Base-by-base conservation (phyloP, 2,888 invertebrate genomes). In the Hoplodrina blanda region DNA sequence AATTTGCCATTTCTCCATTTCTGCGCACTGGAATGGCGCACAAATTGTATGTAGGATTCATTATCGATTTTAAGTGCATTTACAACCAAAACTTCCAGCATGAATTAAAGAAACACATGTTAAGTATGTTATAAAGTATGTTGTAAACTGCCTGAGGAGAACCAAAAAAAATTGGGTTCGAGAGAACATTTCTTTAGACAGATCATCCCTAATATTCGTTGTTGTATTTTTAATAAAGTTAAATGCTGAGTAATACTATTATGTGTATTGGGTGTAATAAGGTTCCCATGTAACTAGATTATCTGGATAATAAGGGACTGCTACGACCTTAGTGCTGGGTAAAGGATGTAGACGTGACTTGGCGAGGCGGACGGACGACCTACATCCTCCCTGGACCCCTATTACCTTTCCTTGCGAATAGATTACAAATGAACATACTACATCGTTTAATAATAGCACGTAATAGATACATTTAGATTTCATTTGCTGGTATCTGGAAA, bases 381-480 rank as follows among this genome's bases (percentile, higher is more conserved):
- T 69, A 68, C 62, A 73, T 64, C 69, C 76, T 67, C 69, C 55
- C 62, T 74, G 72, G 69, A 81, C 77, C 78, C 80, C 63, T 69
- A 72, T 72, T 70, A 80, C 61, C 62, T 62, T 52, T 41, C 46
- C 67, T 73, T 57, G 65, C 69, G 62, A 70, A 74, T 70, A 72
- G 68, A 69, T 68, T 82, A 82, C 75, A 76, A 82, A 79, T 69
- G 60, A 70, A 64, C 52, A 25, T 53, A 60, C 8, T 33, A 65
- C 11, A 60, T 7, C 30, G 19, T 44, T 54, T 54, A 13, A 44
- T 20, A 57, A n/a, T 49, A 37, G 56, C n/a, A 52, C 2, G 33
- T 13, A 3, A n/a, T 41, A 54, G 17, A 25, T 15, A 20, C 4
- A 19, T 59, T 15, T 44, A 13, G 10, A 30, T 66, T 17, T 15